These are phyloP conservation scores for Poeciliopsis paucimaculata DNA, from an alignment of 2,797 vertebrate genomes.

Conservation along the genomic window DNA sequence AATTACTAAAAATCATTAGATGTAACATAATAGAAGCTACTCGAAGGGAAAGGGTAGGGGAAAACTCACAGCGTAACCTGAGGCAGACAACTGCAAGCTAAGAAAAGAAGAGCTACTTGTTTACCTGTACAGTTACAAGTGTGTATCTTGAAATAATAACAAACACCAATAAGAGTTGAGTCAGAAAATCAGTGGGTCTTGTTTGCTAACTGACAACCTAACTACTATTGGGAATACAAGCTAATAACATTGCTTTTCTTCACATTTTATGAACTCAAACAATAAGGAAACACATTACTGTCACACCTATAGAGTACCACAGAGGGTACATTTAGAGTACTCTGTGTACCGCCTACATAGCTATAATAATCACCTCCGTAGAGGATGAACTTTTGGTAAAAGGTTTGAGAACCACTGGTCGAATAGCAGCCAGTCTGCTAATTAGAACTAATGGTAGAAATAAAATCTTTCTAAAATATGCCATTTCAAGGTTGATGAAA, in stretches of 20 bases:
- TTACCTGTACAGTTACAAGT: not conserved
- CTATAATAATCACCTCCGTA: not conserved
- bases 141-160: not conserved
- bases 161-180: not conserved
- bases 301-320: not conserved
- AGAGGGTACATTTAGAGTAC: not conserved
- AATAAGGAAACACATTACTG: not conserved
- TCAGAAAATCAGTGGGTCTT: not conserved
- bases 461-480: conserved; percentile 37
- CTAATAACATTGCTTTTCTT: not conserved
- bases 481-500: conserved; percentile 38
- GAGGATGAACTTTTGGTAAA: not conserved
- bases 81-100: not conserved
- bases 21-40: not conserved
- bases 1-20: not conserved
- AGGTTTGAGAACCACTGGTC: not conserved
- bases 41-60: not conserved
- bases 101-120: not conserved
- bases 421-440: not conserved
- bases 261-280: not conserved
- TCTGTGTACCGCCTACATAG: not conserved
- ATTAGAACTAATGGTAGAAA: conserved; percentile 8
- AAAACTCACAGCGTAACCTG: not conserved
- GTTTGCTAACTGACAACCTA: not conserved
- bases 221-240: not conserved